Evolutionary conservation across 1,140 invertebrate species (phyloP).

Genomic region (Camponotus pennsylvanicus): DNA sequence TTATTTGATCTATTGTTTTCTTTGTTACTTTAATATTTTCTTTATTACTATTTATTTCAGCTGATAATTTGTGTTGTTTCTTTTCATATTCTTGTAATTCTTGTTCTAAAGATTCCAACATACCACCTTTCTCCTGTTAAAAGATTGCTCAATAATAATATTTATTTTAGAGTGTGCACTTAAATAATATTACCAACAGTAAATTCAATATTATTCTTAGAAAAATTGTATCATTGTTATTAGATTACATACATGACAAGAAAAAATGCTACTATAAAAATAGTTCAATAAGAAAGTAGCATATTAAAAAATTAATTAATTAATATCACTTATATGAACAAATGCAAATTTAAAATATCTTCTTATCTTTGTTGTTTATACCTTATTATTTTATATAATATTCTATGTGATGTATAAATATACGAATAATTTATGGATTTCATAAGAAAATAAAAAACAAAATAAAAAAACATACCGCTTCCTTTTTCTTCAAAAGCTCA

Average conservation of each 20-base stretch:
- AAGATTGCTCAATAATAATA: constrained; percentile 22
- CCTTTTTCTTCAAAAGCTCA: constrained; percentile 86
- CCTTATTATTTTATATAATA: too few relatives aligned
- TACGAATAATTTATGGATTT: background rate
- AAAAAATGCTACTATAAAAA: too few relatives aligned
- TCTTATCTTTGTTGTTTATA: background rate
- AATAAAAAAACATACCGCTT: constrained; percentile 85
- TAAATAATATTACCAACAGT: background rate
- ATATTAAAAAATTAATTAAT: background rate
- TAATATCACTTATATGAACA: background rate
- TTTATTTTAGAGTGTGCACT: background rate
- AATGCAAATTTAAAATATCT: background rate
- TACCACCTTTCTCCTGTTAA: constrained; percentile 66
- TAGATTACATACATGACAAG: too few relatives aligned
- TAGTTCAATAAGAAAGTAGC: too few relatives aligned
- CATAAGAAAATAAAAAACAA: background rate
- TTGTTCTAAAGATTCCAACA: constrained; percentile 89
- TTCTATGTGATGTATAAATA: constrained; percentile 38
- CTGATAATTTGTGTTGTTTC: constrained; percentile 89
- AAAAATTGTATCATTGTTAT: background rate
- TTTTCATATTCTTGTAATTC: constrained; percentile 90
- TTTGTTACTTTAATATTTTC: constrained; percentile 91
- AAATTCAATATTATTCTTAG: background rate
- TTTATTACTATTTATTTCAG: constrained; percentile 90
- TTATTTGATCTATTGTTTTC: constrained; percentile 90